These are phyloP conservation scores for Pemphigus obesinymphae DNA, from an alignment of 1,140 invertebrate genomes.

Conservation along the genomic window DNA sequence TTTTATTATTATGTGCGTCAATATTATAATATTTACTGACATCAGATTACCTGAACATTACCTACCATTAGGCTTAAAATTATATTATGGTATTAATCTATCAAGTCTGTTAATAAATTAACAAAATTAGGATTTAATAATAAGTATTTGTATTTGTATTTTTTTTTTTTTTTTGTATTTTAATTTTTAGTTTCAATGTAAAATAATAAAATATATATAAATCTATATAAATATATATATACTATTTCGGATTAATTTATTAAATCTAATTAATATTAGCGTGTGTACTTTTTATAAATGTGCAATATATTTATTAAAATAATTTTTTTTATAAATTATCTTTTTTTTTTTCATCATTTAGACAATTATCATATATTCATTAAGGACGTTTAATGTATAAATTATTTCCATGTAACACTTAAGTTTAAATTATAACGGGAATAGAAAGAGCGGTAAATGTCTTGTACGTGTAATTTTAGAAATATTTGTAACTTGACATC, in stretches of 20 bases:
- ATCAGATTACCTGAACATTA: conserved; percentile 13
- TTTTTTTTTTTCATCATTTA: conserved; percentile 4
- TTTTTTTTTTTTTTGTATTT: not conserved
- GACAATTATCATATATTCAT: conserved; percentile 30
- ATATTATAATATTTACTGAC: not conserved
- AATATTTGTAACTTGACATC: conserved; percentile 18
- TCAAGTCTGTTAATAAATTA: conserved; percentile 32
- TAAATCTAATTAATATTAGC: conserved; percentile 20
- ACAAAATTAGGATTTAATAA: conserved; percentile 17
- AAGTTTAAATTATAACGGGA: not conserved
- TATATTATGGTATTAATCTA: conserved; percentile 21
- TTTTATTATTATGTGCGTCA: not conserved
- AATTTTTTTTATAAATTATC: conserved; percentile 4
- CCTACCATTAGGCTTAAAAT: conserved; percentile 36
- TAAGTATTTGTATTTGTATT: not conserved
- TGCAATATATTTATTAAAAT: conserved; percentile 39
- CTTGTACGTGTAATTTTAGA: not conserved
- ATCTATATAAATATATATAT: not conserved
- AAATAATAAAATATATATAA: not conserved
- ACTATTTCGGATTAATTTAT: conserved; percentile 5
- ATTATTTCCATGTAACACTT: conserved; percentile 6
- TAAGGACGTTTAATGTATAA: conserved; percentile 20
- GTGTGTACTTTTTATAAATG: conserved; percentile 40
- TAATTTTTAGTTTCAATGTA: not conserved
- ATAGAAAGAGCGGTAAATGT: not conserved